These are phyloP conservation scores for Benthosema pterotum DNA, from an alignment of 2,797 vertebrate genomes.

Conservation along the genomic window DNA sequence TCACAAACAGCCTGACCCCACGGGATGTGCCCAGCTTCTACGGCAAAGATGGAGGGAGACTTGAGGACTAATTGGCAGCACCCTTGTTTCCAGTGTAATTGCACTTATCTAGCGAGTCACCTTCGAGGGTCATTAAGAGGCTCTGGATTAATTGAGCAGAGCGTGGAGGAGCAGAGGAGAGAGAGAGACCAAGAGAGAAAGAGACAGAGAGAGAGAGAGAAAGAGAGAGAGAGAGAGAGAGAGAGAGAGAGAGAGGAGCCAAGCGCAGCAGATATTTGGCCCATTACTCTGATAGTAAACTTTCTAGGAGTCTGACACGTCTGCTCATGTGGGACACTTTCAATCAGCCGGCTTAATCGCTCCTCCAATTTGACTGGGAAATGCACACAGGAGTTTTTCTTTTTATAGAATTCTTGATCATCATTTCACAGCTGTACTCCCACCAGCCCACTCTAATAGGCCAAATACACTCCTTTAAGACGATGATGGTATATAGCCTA, in stretches of 20 bases:
- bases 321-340: conserved; percentile 67
- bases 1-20: conserved; percentile 77
- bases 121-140: conserved; percentile 84
- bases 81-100: conserved; percentile 83
- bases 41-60: conserved; percentile 69
- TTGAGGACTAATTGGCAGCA: conserved; percentile 82
- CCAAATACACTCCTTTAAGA: conserved; percentile 63
- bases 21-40: conserved; percentile 70
- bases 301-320: conserved; percentile 65
- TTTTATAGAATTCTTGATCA: conserved; percentile 76
- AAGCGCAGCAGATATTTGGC: conserved; percentile 72
- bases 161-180: conserved; percentile 50
- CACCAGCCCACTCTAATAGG: conserved; percentile 71
- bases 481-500: conserved; percentile 55
- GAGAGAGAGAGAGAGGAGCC: conserved; percentile 27
- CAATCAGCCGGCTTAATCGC: conserved; percentile 74
- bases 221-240: conserved; percentile 8
- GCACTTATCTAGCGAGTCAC: conserved; percentile 84
- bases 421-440: conserved; percentile 68
- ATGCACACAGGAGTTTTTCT: conserved; percentile 59
- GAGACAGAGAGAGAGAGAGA: conserved; percentile 37
- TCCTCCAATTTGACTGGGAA: conserved; percentile 68
- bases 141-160: conserved; percentile 83
- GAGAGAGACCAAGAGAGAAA: conserved; percentile 7
- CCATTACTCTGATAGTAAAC: conserved; percentile 75